Percentiles rank a stretch among this genome's conserved stretches.
phyloP scores from a whole-genome alignment of 92 coral and sea anemone genomes.

The Montipora capitata region DNA sequence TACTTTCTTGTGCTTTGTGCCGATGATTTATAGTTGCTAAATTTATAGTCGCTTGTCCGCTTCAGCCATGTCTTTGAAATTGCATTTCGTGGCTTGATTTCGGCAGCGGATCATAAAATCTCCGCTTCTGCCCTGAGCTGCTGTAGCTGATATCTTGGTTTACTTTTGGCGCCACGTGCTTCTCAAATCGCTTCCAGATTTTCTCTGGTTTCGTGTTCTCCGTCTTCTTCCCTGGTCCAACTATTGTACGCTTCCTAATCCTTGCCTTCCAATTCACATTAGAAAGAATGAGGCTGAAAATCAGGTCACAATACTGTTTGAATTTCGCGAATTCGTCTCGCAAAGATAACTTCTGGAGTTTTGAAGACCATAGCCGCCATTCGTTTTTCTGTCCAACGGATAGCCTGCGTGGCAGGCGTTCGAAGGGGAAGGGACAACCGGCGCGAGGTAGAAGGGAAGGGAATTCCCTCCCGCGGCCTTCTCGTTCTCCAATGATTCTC shows the following conservation, averaged over 20 bases:
- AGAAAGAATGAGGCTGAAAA: conserved; percentile 32
- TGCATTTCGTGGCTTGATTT: conserved; percentile 53
- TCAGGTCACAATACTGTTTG: conserved; percentile 47
- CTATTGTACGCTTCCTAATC: conserved; percentile 29
- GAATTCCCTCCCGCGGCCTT: no score
- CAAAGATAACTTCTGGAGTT: conserved; percentile 27
- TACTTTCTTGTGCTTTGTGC: conserved; percentile 51
- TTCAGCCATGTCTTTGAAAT: conserved; percentile 40
- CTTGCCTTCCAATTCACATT: conserved; percentile 43
- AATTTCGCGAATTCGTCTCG: conserved; percentile 41
- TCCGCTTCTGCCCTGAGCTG: conserved; percentile 42
- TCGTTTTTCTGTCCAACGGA: no score
- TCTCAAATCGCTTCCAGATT: conserved; percentile 54
- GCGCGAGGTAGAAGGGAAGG: no score
- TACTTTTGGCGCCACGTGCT: conserved; percentile 60
- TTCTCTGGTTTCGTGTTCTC: conserved; percentile 14
- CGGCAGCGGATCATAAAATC: conserved; percentile 60
- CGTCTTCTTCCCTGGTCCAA: conserved; percentile 18
- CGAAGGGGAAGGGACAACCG: no score
- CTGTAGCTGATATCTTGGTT: conserved; percentile 62
- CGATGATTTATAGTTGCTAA: conserved; percentile 33
- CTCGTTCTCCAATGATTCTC: no score
- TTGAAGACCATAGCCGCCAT: background rate
- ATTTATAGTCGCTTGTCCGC: conserved; percentile 46
- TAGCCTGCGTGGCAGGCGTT: no score